Base-by-base conservation (phyloP, 2,888 invertebrate genomes). In the Neoaliturus tenellus region DNA sequence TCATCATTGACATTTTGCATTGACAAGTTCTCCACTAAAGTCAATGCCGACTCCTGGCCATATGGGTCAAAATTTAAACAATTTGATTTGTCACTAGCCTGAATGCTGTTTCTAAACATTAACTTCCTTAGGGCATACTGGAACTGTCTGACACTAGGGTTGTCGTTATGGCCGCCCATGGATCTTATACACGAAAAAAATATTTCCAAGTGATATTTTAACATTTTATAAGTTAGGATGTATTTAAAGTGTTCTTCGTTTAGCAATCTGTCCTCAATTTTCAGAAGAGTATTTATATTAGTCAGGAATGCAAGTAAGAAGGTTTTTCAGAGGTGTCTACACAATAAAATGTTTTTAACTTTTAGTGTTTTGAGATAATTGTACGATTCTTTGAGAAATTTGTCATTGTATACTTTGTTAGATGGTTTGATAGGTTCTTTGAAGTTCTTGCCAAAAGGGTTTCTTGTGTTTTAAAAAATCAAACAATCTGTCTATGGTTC, bases 361-460 rank as follows among this genome's bases (percentile, higher is more conserved):
- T 58, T 23, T 3, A 58, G 58, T 58, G 4, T 23, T 58, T 58
- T 58, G 5, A 58, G 44, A 44, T 44, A 44, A 44, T 44, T 25
- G 14, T 58, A 58, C 58, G 58, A 10, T 58, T 58, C 58, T 58
- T 58, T 58, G 25, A 58, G 58, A 23, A 58, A 58, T 28, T 58
- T 58, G 58, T 58, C 28, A 28, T 58, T 58, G 58, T 58, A 14
- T 58, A 10, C 17, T 44, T 44, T 44, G 44, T 44, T 44, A 44
- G 44, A 44, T 44, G 44, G 44, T 44, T 44, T 44, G 44, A 44
- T 44, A 14, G 44, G 44, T 17, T 44, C 44, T 12, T 44, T 44
- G 44, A 44, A 44, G 44, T 44, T 44, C 44, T 44, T 44, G 44
- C 44, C 44, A 44, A 44, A 44, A 4, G 44, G 44, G 44, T 44